Percentiles rank a stretch among this genome's conserved stretches.
Conservation (phyloP, 2,888 invertebrate species). For the Protonemura montana region DNA sequence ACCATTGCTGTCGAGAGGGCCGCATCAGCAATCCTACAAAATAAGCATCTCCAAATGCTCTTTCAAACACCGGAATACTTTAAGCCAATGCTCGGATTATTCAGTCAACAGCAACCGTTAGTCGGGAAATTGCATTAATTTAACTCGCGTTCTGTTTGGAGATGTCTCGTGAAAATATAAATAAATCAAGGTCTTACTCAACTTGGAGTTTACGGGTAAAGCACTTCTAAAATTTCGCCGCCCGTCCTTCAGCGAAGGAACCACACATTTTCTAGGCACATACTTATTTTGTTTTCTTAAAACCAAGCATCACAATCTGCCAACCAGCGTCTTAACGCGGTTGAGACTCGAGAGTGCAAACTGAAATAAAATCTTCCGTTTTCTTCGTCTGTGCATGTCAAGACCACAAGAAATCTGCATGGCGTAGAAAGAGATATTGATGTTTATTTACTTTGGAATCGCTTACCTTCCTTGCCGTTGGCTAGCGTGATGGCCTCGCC, state of each 20-base stretch:
- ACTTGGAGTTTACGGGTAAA: not conserved
- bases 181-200: not conserved
- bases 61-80: not conserved
- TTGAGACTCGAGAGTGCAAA: not conserved
- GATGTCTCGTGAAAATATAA: not conserved
- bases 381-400: not conserved
- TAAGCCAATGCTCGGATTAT: not conserved
- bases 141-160: slow-evolving; percentile 9
- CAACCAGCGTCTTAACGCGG: not conserved
- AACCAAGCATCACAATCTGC: not conserved
- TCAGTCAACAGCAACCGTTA: slow-evolving; percentile 2
- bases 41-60: slow-evolving; percentile 4
- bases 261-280: not conserved
- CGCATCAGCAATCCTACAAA: not conserved
- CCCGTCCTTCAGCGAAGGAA: not conserved
- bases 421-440: too few relatives aligned
- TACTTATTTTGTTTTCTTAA: not conserved
- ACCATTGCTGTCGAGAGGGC: not conserved
- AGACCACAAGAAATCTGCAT: not conserved
- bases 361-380: not conserved
- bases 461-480: slow-evolving; percentile 47
- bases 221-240: not conserved
- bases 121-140: not conserved
- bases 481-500: slow-evolving; percentile 66
- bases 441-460: too few relatives aligned